phyloP scores from a whole-genome alignment of 1,140 invertebrate species.

The Aphis gossypii region DNA sequence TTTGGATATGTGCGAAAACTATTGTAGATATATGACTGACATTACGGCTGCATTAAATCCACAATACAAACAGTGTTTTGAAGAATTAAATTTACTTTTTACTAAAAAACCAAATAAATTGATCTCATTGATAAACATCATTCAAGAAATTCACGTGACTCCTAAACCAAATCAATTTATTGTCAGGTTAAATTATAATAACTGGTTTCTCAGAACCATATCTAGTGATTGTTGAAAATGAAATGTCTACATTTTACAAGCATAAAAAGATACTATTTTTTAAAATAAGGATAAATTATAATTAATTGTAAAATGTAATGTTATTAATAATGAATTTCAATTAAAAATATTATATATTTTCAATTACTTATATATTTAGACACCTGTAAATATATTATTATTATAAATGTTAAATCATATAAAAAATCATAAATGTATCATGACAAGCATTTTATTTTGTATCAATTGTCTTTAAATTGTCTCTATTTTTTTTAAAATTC shows the following conservation, averaged over 20 bases:
- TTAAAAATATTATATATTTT: neutral
- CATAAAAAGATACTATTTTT: neutral
- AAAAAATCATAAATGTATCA: neutral
- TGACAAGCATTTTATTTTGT: neutral
- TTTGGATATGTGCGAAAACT: slow-evolving; percentile 51
- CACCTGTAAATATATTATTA: neutral
- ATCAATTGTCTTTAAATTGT: neutral
- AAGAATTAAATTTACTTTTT: slow-evolving; percentile 47
- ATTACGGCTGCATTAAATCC: slow-evolving; percentile 7
- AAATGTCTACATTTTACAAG: neutral
- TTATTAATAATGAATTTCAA: neutral
- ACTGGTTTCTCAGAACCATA: slow-evolving; percentile 7
- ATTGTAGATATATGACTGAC: slow-evolving; percentile 39
- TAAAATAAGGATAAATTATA: neutral
- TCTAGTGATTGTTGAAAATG: neutral
- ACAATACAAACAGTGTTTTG: slow-evolving; percentile 39
- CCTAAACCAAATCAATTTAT: slow-evolving; percentile 53
- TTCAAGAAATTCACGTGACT: slow-evolving; percentile 23
- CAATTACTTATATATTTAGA: neutral
- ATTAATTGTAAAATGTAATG: neutral
- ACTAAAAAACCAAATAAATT: slow-evolving; percentile 35
- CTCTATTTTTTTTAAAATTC: neutral
- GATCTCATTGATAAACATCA: neutral
- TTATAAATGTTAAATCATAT: neutral
- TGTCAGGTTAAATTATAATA: slow-evolving; percentile 35